phyloP scores from a whole-genome alignment of 2,888 invertebrate genomes.

The Nymphalis urticae region DNA sequence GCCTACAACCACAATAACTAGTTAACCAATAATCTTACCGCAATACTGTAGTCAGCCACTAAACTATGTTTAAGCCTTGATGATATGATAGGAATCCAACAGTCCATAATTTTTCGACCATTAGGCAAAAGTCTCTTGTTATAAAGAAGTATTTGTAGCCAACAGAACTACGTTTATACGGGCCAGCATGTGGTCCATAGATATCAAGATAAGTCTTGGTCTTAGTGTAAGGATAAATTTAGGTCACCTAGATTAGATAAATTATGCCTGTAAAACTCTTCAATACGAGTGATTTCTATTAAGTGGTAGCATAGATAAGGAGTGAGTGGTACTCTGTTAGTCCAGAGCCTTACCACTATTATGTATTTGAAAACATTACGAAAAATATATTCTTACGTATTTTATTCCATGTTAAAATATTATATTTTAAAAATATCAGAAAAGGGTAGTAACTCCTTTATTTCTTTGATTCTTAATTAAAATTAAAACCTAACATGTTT shows the following conservation, averaged over 20 bases:
- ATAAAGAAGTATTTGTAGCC: too few species aligned
- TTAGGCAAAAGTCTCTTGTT: too few species aligned
- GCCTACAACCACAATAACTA: slow-evolving; percentile 43
- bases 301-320: too few species aligned
- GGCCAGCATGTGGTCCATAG: too few species aligned
- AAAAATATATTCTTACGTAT: not conserved
- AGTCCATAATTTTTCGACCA: too few species aligned
- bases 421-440: not conserved
- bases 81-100: too few species aligned
- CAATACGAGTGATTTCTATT: too few species aligned
- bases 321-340: too few species aligned
- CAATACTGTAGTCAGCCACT: slow-evolving; percentile 11
- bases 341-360: too few species aligned
- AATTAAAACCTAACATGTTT: slow-evolving; percentile 3
- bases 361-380: not conserved
- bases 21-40: slow-evolving; percentile 50
- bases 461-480: slow-evolving; percentile 6
- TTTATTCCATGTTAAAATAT: not conserved
- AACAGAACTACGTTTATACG: too few species aligned
- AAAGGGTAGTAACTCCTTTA: not conserved
- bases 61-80: not conserved
- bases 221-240: too few species aligned
- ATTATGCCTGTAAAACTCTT: not conserved
- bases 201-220: too few species aligned
- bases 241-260: not conserved